Evolutionary conservation across 2,113 vertebrate species (phyloP).

Genomic region (Chaenocephalus aceratus): DNA sequence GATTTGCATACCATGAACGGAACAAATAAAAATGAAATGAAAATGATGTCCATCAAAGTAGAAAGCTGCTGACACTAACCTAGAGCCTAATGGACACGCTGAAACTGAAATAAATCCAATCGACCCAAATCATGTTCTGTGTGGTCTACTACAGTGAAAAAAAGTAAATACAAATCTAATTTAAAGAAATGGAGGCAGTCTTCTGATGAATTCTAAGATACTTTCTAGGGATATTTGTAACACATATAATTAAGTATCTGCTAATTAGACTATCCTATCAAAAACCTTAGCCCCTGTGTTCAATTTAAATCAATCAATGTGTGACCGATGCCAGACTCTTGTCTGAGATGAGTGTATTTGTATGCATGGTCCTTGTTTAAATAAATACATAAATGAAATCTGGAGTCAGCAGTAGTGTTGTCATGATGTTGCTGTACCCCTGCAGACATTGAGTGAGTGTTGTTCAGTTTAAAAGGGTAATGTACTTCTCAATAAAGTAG

Average conservation of each 20-base stretch:
- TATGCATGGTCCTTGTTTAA: too few relatives aligned
- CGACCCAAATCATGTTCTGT: too few relatives aligned
- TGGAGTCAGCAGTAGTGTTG: neutral
- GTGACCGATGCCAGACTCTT: too few relatives aligned
- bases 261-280: neutral
- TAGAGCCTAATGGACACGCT: neutral
- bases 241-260: too few relatives aligned
- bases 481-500: neutral
- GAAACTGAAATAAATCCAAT: neutral
- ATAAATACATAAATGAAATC: neutral
- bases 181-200: too few relatives aligned
- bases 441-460: neutral
- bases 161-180: too few relatives aligned
- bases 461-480: neutral
- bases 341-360: too few relatives aligned
- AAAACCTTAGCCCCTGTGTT: neutral
- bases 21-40: too few relatives aligned
- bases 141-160: neutral
- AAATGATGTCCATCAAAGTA: neutral
- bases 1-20: too few relatives aligned
- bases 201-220: too few relatives aligned
- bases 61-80: neutral
- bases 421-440: neutral
- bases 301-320: neutral
- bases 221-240: too few relatives aligned